Evolutionary conservation across 2,797 vertebrate genomes (phyloP), one percentile per base, ranked within the genome.

Genomic region (Sciaenops ocellatus): DNA sequence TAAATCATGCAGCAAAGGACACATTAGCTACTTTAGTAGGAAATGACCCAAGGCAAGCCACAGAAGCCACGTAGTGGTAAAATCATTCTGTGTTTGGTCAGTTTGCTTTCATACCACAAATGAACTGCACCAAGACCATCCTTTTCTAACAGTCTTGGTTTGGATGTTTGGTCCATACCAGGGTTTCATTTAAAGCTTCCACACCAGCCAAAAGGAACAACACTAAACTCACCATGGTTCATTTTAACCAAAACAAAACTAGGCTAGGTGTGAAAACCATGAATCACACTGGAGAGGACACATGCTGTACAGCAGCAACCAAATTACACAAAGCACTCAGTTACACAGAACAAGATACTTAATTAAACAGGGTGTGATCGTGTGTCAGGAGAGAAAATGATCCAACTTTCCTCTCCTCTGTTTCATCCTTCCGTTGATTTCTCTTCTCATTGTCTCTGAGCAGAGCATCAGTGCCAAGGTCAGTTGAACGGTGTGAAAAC

Each of bases 381-480:
- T 65, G 38, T 48, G 20, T 50, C n/a, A 16, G 18, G 41, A 44
- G 22, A 46, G 52, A 60, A 50, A 46, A 65, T 8, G 5, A 69
- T 69, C 30, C 26, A 7, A 3, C 74, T 46, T 59, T 72, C 30
- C 42, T 55, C 57, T 72, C n/a, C 59, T 44, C 3, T 9, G 6
- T 61, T 59, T 26, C 57, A 48, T 60, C 28, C 34, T 57, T 57
- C 17, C 18, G 50, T n/a, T 64, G 16, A 74, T n/a, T 62, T 52
- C 47, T 51, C 28, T 3, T 59, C 63, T 79, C 65, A 30, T 52
- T 54, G 69, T 57, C 66, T 85, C 56, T 5, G 8, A 66, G 70
- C 74, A 30, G 28, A 73, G 66, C 54, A 62, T 79, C 56, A n/a
- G 66, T 34, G 63, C 69, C 72, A 74, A 77, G 83, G 85, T 85